Conservation (phyloP, 2,888 invertebrate genomes). For the Elmis aenea region DNA sequence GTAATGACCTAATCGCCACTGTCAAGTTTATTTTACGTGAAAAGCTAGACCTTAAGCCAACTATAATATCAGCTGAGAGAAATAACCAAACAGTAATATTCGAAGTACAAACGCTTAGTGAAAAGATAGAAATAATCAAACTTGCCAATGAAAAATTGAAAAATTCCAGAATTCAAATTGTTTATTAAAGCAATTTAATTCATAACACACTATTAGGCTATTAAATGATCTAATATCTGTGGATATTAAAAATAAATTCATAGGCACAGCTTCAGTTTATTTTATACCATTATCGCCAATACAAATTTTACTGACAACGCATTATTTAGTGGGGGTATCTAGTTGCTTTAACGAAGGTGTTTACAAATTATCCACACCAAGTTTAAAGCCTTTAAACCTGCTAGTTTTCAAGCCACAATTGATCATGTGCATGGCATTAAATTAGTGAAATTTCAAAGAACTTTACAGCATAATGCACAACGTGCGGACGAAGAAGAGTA, state of each 20-base stretch:
- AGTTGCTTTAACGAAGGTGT: no score
- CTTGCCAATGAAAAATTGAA: conserved; percentile 28
- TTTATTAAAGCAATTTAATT: no score
- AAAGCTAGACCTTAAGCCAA: conserved; percentile 29
- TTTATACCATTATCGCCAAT: no score
- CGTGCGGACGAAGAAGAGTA: no score
- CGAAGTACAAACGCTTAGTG: conserved; percentile 27
- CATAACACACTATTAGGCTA: no score
- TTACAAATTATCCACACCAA: no score
- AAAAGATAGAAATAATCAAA: conserved; percentile 30
- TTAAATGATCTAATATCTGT: no score
- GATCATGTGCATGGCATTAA: conserved; percentile 41
- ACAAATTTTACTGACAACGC: no score
- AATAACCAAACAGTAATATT: conserved; percentile 30
- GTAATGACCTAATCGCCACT: conserved; percentile 18
- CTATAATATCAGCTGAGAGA: conserved; percentile 25
- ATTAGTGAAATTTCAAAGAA: conserved; percentile 47
- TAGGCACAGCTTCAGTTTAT: no score
- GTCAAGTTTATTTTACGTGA: conserved; percentile 28
- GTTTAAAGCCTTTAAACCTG: conserved; percentile 38
- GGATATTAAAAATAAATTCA: no score
- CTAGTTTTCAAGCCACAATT: conserved; percentile 44
- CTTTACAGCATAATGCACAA: no score
- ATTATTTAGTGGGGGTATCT: no score
- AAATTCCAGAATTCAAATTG: conserved; percentile 30